Evolutionary conservation across 2,113 vertebrate genomes (phyloP).

Genomic region (Setophaga kirtlandii): DNA sequence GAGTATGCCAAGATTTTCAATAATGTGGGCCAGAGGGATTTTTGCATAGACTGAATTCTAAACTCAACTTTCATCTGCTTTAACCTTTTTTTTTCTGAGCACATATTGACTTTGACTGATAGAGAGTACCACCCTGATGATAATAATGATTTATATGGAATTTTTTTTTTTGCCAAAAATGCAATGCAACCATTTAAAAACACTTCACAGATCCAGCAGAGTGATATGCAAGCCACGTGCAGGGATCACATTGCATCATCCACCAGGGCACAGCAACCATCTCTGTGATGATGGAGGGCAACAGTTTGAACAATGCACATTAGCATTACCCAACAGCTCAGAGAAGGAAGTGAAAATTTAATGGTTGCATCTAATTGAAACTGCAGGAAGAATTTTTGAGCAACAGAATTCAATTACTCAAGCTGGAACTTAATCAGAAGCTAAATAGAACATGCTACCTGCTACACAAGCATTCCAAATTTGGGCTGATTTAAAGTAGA

Average conservation of each 20-base stretch:
- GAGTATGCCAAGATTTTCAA: background rate
- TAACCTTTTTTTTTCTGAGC: background rate
- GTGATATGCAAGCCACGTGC: background rate
- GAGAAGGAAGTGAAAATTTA: constrained; percentile 61
- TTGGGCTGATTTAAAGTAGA: background rate
- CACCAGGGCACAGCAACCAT: background rate
- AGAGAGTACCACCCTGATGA: background rate
- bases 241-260: background rate
- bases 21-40: background rate
- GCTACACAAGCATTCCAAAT: background rate
- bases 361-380: constrained; percentile 46
- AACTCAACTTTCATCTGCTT: background rate
- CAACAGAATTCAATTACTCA: constrained; percentile 9
- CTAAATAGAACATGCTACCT: background rate
- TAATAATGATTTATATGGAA: background rate
- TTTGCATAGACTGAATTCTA: background rate
- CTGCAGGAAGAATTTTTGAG: constrained; percentile 16
- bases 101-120: background rate
- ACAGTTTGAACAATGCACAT: constrained; percentile 13
- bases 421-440: background rate
- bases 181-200: background rate
- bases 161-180: background rate
- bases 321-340: constrained; percentile 7
- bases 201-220: background rate
- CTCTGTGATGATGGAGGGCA: background rate